Conservation (phyloP, 2,888 invertebrate genomes). For the Octodonta nipae region DNA sequence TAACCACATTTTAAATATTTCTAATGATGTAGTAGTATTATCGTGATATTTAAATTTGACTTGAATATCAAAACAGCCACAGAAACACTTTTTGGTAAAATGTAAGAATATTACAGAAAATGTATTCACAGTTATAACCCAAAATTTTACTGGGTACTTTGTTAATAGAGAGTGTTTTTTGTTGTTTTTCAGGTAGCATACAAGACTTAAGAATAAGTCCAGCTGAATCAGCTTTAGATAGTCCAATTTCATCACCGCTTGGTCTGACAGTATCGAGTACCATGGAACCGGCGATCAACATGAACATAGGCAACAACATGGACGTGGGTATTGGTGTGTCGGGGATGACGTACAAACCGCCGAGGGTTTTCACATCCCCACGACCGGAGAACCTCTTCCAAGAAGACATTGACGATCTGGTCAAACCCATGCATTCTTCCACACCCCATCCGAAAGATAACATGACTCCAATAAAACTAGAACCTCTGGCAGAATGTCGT, state of each 20-base stretch:
- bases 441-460: conserved; percentile 36
- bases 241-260: conserved; percentile 45
- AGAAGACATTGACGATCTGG: conserved; percentile 49
- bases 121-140: too few relatives aligned
- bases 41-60: too few relatives aligned
- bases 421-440: conserved; percentile 45
- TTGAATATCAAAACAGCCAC: too few relatives aligned
- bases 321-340: conserved; percentile 44
- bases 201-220: conserved; percentile 36
- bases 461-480: conserved; percentile 56
- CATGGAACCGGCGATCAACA: conserved; percentile 36
- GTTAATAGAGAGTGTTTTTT: neutral
- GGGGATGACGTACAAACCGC: conserved; percentile 52
- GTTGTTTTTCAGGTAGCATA: conserved; percentile 28
- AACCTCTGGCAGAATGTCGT: conserved; percentile 52
- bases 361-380: conserved; percentile 47
- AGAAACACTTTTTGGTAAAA: too few relatives aligned
- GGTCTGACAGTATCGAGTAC: conserved; percentile 43
- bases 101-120: too few relatives aligned
- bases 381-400: conserved; percentile 48
- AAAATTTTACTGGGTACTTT: too few relatives aligned
- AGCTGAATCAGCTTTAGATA: conserved; percentile 42
- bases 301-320: conserved; percentile 35
- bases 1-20: too few relatives aligned
- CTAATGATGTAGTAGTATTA: too few relatives aligned